phyloP scores from a whole-genome alignment of 2,888 invertebrate genomes.

The Fragum sueziense region DNA sequence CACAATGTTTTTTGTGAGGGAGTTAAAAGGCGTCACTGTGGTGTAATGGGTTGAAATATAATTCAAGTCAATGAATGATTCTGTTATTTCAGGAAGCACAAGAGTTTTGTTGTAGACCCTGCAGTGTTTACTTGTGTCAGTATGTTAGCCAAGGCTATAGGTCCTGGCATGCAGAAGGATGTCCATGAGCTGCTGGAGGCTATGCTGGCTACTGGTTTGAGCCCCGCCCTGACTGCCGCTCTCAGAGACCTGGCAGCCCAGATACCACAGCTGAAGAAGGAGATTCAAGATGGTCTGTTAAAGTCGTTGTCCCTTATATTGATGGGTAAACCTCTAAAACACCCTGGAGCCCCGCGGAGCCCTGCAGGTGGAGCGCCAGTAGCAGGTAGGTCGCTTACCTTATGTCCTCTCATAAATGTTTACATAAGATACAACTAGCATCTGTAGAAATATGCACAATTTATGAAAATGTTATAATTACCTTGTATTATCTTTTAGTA shows the following conservation, averaged over 20 bases:
- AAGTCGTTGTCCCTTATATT: slow-evolving; percentile 95
- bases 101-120: slow-evolving; percentile 87
- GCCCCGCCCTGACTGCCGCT: slow-evolving; percentile 94
- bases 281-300: slow-evolving; percentile 95
- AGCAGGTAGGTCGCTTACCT: slow-evolving; percentile 57
- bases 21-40: not conserved
- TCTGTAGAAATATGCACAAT: no score
- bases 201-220: slow-evolving; percentile 95
- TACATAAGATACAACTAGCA: no score
- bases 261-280: slow-evolving; percentile 92
- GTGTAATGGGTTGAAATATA: no score
- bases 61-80: no score
- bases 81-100: slow-evolving; percentile 85
- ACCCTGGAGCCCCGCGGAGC: slow-evolving; percentile 82
- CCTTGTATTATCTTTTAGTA: no score
- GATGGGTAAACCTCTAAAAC: slow-evolving; percentile 92
- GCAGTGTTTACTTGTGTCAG: slow-evolving; percentile 97
- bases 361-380: slow-evolving; percentile 54
- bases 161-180: slow-evolving; percentile 86
- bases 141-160: slow-evolving; percentile 93
- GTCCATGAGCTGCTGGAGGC: slow-evolving; percentile 91
- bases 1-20: slow-evolving; percentile 3
- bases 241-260: slow-evolving; percentile 94
- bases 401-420: no score
- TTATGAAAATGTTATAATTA: no score